phyloP scores from a whole-genome alignment of 2,888 invertebrate genomes.

The Smittia sp. region DNA sequence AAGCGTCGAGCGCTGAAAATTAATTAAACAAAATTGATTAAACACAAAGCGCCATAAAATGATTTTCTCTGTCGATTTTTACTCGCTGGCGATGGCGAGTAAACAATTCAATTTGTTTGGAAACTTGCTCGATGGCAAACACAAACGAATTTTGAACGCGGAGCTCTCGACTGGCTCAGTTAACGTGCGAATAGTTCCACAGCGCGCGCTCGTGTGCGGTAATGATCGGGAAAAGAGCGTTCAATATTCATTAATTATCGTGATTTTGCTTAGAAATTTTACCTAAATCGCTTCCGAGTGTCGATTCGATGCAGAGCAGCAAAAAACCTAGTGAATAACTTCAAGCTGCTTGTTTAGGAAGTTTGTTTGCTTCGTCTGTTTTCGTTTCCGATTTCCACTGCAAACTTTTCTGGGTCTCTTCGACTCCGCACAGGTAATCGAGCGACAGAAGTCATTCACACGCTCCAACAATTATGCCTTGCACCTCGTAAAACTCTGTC shows the following conservation, averaged over 20 bases:
- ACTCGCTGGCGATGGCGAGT: too few species aligned
- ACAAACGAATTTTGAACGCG: too few species aligned
- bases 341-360: slow-evolving; percentile 1
- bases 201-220: too few species aligned
- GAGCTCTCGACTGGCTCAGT: too few species aligned
- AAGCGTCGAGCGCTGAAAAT: too few species aligned
- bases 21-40: too few species aligned
- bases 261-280: background rate
- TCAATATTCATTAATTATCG: slow-evolving; percentile 1
- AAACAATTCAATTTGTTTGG: too few species aligned
- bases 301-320: background rate
- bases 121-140: too few species aligned
- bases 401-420: background rate
- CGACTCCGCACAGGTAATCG: background rate
- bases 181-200: too few species aligned
- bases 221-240: background rate
- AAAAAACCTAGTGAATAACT: too few species aligned
- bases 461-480: background rate
- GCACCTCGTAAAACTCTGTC: background rate
- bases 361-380: slow-evolving; percentile 9
- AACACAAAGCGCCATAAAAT: too few species aligned
- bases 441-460: slow-evolving; percentile 10
- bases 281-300: slow-evolving; percentile 2
- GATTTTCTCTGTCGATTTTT: too few species aligned
- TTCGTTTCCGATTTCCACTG: slow-evolving; percentile 16